Base-by-base conservation (phyloP, 2,797 vertebrate species). In the Austrolebias charrua region DNA sequence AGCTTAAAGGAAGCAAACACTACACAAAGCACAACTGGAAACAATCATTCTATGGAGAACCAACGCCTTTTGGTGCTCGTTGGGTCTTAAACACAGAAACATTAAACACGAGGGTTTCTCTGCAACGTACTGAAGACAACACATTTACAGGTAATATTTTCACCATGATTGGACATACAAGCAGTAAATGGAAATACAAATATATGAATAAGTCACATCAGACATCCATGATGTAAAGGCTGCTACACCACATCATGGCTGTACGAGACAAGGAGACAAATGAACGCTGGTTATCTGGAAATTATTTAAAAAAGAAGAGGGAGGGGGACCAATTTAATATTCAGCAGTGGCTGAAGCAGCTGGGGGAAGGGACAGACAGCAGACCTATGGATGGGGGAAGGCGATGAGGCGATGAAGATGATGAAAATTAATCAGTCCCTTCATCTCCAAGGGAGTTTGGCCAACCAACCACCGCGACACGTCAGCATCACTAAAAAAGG, bases 271-370 rank as follows among this genome's bases (percentile, higher is more conserved):
- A 38, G 64, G 66, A 79, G 81, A 85, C 86, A 91, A 90, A 91
- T 88, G 82, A 86, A 85, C 73, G 55, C 78, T 76, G 86, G 86
- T 89, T 92, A 90, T 91, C 86, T 77, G 70, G 76, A 89, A 91
- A 92, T 92, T 85, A 76, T 88, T 91, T 85, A 88, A 81, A 86
- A 11, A 33, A 49, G 18, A 6, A 9, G 24, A 6, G 16, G 55
- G 20, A 43, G 33, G 51, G 74, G 82, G 78, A 74, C 73, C 81
- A 86, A 91, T 91, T 91, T 90, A 84, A 90, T 90, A 92, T 92
- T 87, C 82, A 86, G 79, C 75, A 66, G 75, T 79, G 76, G 84
- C 69, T 76, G 60, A 78, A 75, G 71, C 78, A 61, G 70, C 58
- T 10, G 83, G 81, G 86, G 84, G 82, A 55, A 53, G 80, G 81